These are phyloP conservation scores for Papilio polytes DNA, from an alignment of 1,140 invertebrate species.

Conservation along the genomic window DNA sequence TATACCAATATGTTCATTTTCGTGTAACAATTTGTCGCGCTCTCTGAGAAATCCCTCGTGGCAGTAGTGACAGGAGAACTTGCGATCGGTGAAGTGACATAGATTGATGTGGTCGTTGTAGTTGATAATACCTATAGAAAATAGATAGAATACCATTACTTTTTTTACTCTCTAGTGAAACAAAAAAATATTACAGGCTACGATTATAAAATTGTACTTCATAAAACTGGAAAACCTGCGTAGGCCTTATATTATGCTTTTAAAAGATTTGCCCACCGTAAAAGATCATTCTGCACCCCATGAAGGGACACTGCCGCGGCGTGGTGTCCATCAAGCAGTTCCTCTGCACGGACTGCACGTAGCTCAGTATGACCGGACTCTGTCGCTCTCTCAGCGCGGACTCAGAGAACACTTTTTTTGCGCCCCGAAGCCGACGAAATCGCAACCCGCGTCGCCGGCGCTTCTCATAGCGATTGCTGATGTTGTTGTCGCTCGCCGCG, in stretches of 20 bases:
- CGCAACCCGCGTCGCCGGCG: conserved; percentile 55
- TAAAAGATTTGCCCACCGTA: conserved; percentile 56
- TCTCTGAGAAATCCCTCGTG: conserved; percentile 70
- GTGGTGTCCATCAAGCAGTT: conserved; percentile 69
- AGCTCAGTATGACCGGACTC: conserved; percentile 64
- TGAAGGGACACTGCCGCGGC: conserved; percentile 68
- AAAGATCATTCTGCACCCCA: conserved; percentile 67
- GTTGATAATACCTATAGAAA: conserved; percentile 75
- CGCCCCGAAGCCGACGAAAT: conserved; percentile 55
- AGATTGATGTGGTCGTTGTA: conserved; percentile 78
- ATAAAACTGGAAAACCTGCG: too few relatives aligned
- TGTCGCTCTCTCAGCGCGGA: conserved; percentile 53
- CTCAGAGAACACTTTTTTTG: conserved; percentile 68
- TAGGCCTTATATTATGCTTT: too few relatives aligned
- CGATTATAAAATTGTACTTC: too few relatives aligned
- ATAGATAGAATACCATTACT: conserved; percentile 23
- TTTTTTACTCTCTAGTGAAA: neutral
- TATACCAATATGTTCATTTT: conserved; percentile 75
- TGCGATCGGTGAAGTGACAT: conserved; percentile 68
- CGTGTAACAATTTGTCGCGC: conserved; percentile 62
- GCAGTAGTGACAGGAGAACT: conserved; percentile 71
- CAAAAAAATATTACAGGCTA: too few relatives aligned
- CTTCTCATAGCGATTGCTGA: conserved; percentile 55
- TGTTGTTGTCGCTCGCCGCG: conserved; percentile 70
- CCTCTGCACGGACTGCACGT: conserved; percentile 66